A percentile compares a stretch with the other conserved stretches of the same genome.
Evolutionary conservation across 2,797 vertebrate genomes (phyloP).

Genomic region (Pithecia hirsuta): DNA sequence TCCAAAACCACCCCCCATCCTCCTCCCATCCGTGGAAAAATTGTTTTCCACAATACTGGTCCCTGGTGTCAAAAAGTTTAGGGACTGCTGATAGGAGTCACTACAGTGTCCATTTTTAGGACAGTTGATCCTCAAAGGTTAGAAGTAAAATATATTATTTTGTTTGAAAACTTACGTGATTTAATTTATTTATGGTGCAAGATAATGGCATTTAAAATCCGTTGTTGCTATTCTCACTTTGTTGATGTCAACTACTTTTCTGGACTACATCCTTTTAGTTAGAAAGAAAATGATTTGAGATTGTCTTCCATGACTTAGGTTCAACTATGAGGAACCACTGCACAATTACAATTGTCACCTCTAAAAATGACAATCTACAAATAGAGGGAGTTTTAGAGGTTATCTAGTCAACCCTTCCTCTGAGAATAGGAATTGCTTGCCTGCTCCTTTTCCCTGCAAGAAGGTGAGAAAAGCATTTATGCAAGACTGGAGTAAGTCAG

Average conservation of each 20-base stretch:
- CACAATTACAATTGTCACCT: background rate
- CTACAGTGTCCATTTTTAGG: background rate
- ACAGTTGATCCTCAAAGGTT: background rate
- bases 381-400: background rate
- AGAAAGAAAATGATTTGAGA: background rate
- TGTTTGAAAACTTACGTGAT: background rate
- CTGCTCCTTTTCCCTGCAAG: background rate
- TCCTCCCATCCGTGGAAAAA: background rate
- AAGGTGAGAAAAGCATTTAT: background rate
- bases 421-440: background rate
- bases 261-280: background rate
- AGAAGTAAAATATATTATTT: background rate
- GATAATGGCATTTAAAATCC: background rate
- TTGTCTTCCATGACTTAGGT: background rate
- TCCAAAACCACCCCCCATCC: background rate
- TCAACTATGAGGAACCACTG: background rate
- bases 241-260: background rate
- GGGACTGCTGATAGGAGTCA: background rate
- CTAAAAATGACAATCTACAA: background rate
- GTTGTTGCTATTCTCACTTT: background rate
- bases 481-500: background rate
- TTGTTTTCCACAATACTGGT: background rate
- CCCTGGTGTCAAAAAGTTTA: background rate
- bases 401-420: background rate
- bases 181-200: background rate